Evolutionary conservation across 1,140 invertebrate species (phyloP).

Genomic region (Babylonia areolata): DNA sequence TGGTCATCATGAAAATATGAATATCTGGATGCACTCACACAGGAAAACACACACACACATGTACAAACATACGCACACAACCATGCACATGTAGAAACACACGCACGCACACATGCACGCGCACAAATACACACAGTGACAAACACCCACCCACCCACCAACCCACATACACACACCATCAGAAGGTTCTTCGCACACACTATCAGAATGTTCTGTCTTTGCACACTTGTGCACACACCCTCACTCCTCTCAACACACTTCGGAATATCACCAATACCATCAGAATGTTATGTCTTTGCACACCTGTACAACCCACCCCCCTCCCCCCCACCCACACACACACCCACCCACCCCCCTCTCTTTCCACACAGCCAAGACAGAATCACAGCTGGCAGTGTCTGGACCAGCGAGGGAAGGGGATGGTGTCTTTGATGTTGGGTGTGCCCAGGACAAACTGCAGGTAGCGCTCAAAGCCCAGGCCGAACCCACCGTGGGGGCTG

Average conservation of each 20-base stretch:
- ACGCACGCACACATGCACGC: no score
- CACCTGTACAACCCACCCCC: no score
- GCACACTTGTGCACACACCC: not conserved
- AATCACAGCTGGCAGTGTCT: constrained; percentile 84
- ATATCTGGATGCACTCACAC: not conserved
- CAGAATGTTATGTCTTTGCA: no score
- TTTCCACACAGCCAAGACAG: no score
- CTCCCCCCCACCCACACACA: no score
- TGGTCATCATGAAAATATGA: not conserved
- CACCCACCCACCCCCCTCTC: no score
- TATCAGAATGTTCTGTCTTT: not conserved
- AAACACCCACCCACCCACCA: not conserved
- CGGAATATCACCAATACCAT: no score
- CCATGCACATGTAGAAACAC: no score
- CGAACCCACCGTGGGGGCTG: constrained; percentile 93
- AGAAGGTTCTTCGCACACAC: no score
- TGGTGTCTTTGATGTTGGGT: constrained; percentile 92
- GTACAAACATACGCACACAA: no score
- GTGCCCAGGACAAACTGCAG: constrained; percentile 88
- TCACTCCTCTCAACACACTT: not conserved
- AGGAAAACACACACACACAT: not conserved
- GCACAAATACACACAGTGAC: not conserved
- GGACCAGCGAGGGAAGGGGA: constrained; percentile 95
- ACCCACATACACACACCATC: no score
- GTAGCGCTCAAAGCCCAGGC: constrained; percentile 95